phyloP scores from a whole-genome alignment of 2,888 invertebrate genomes.

The Patella caerulea region DNA sequence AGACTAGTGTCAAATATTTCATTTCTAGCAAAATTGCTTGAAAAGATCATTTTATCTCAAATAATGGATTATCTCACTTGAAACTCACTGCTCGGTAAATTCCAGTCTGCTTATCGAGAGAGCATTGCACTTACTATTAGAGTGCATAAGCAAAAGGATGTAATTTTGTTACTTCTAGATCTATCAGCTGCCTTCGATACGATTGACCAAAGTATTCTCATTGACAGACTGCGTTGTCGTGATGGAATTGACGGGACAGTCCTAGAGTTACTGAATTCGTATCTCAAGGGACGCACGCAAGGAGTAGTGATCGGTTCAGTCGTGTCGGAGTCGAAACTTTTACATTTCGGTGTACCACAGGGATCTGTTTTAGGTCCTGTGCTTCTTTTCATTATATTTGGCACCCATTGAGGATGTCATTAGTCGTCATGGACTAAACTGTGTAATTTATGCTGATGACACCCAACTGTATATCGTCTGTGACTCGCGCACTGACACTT shows the following conservation, averaged over 20 bases:
- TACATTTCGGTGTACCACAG: background rate
- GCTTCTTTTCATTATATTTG: too few relatives aligned
- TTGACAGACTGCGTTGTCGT: too few relatives aligned
- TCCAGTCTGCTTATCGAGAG: too few relatives aligned
- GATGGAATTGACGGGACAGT: background rate
- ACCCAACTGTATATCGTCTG: background rate
- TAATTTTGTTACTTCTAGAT: background rate
- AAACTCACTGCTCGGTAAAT: too few relatives aligned
- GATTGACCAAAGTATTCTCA: background rate
- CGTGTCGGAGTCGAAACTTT: background rate
- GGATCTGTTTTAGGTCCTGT: background rate
- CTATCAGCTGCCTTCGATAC: conserved; percentile 1
- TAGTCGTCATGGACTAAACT: background rate
- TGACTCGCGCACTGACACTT: background rate
- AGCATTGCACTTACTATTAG: too few relatives aligned
- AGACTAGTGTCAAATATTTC: too few relatives aligned
- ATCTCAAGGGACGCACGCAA: background rate
- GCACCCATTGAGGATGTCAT: too few relatives aligned
- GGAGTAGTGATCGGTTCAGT: background rate
- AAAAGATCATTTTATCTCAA: too few relatives aligned
- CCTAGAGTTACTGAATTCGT: background rate
- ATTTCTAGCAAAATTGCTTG: too few relatives aligned
- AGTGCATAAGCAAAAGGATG: too few relatives aligned
- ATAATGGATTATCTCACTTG: too few relatives aligned
- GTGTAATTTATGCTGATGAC: background rate